Evolutionary conservation across 2,797 vertebrate genomes (phyloP).

Genomic region (Erpetoichthys calabaricus): DNA sequence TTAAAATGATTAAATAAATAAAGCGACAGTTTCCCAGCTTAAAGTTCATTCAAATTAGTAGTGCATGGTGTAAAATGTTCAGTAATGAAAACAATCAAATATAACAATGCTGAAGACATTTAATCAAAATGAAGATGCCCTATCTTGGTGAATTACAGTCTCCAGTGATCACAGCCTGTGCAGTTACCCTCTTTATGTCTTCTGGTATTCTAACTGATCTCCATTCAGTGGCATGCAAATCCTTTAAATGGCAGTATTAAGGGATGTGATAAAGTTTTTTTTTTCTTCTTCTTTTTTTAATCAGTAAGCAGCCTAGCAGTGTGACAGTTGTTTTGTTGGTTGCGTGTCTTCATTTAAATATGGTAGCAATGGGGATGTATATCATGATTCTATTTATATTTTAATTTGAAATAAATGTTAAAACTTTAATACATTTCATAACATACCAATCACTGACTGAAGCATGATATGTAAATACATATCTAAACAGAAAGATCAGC

Average conservation of each 20-base stretch:
- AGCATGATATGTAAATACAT: no score
- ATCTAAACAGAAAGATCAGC: no score
- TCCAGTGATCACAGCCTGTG: background rate
- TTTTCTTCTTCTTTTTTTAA: background rate
- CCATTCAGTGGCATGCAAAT: conserved; percentile 1
- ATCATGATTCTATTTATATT: no score
- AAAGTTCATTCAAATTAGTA: background rate
- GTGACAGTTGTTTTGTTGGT: background rate
- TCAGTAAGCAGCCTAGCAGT: background rate
- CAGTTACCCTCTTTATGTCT: background rate
- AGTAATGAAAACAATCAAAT: background rate
- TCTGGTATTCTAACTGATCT: background rate
- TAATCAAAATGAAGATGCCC: no score
- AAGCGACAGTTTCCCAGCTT: background rate
- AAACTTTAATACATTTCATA: no score
- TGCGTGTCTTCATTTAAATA: background rate
- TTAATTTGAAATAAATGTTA: no score
- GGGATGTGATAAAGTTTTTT: background rate
- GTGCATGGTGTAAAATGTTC: background rate
- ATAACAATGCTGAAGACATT: background rate
- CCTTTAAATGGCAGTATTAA: conserved; percentile 1
- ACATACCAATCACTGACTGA: no score
- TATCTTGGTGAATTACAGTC: background rate
- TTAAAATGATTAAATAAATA: background rate
- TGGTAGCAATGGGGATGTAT: no score